Evolutionary conservation across 2,888 invertebrate species (phyloP).

Genomic region (Limnephilus rhombicus): DNA sequence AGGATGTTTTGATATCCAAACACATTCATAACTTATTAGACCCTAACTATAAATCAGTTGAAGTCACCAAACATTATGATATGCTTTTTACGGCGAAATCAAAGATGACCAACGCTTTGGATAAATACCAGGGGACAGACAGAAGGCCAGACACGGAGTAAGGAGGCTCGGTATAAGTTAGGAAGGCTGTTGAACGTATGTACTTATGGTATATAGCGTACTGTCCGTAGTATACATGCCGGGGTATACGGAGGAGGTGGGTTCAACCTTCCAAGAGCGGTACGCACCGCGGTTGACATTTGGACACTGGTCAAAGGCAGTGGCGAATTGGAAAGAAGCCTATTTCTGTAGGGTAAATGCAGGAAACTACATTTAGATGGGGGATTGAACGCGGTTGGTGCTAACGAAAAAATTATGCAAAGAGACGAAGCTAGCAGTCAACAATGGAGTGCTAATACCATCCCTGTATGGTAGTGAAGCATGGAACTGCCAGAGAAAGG

Average conservation of each 20-base stretch:
- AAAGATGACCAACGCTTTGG: neutral
- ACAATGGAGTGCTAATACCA: too few relatives aligned
- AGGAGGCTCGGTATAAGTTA: neutral
- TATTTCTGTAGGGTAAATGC: neutral
- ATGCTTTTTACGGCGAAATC: neutral
- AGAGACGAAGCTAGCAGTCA: too few relatives aligned
- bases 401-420: too few relatives aligned
- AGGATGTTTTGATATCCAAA: neutral
- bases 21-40: neutral
- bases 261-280: slow-evolving; percentile 7
- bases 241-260: neutral
- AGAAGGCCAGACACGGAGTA: neutral
- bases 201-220: neutral
- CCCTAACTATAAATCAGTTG: neutral
- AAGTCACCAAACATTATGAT: neutral
- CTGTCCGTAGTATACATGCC: neutral
- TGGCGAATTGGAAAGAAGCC: neutral
- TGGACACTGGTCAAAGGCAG: slow-evolving; percentile 51
- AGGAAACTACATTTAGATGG: too few relatives aligned
- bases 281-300: slow-evolving; percentile 52
- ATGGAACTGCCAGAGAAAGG: too few relatives aligned
- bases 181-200: neutral
- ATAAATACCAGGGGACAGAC: neutral
- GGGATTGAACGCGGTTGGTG: too few relatives aligned
- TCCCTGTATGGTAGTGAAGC: too few relatives aligned